A percentile compares a stretch with the other conserved stretches of the same genome.
phyloP scores from a whole-genome alignment of 2,888 invertebrate genomes.

The Loripinus fragilis region DNA sequence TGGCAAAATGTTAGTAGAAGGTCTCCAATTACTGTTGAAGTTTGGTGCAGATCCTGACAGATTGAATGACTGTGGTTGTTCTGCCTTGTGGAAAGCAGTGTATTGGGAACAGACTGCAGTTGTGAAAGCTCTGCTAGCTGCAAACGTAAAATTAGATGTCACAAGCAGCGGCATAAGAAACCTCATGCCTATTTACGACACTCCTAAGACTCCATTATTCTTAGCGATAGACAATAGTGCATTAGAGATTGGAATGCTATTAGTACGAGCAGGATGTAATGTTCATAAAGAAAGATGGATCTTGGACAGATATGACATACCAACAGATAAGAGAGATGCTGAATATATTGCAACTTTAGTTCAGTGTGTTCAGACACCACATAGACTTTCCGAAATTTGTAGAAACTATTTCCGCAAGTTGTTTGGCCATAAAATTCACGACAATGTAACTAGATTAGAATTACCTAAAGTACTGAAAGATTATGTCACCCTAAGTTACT shows the following conservation, averaged over 20 bases:
- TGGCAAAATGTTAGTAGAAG: conserved; percentile 55
- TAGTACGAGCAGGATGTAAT: conserved; percentile 66
- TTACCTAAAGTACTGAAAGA: conserved; percentile 64
- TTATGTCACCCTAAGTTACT: conserved; percentile 51
- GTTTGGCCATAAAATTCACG: conserved; percentile 52
- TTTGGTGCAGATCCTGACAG: too few relatives aligned
- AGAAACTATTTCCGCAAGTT: conserved; percentile 64
- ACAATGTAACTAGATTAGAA: conserved; percentile 52
- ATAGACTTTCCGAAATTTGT: conserved; percentile 63
- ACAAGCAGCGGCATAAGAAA: conserved; percentile 65
- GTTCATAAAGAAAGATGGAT: too few relatives aligned
- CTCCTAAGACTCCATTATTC: conserved; percentile 57
- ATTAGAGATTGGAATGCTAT: conserved; percentile 44
- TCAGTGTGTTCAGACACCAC: conserved; percentile 60
- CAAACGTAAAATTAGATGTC: conserved; percentile 65
- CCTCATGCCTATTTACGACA: conserved; percentile 58
- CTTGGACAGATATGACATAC: conserved; percentile 39
- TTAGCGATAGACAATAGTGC: conserved; percentile 53
- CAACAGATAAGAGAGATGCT: background rate
- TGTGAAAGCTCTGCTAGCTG: conserved; percentile 60
- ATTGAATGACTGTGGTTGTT: conserved; percentile 53
- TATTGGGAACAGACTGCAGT: conserved; percentile 50
- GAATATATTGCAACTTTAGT: conserved; percentile 50
- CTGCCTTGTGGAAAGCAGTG: conserved; percentile 76
- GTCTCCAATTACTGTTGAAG: conserved; percentile 62